Conservation (phyloP, 2,797 vertebrate genomes). For the Acanthis flammea region DNA sequence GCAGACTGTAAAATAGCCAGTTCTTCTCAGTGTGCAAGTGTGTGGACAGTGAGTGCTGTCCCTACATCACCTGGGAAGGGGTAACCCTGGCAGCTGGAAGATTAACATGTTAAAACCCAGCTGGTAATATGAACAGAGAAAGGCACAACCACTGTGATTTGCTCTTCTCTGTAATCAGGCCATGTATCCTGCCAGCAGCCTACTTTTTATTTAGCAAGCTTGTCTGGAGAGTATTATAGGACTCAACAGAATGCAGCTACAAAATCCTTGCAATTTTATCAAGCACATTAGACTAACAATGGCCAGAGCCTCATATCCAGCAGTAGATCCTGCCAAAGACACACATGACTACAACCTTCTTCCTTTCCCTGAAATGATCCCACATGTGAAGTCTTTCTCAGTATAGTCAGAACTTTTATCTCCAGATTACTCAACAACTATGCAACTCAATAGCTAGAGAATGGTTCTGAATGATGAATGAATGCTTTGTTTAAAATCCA, state of each 20-base stretch:
- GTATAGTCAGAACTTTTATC: not conserved
- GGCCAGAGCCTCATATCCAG: not conserved
- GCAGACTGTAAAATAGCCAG: not conserved
- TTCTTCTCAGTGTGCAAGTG: not conserved
- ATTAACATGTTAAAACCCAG: not conserved
- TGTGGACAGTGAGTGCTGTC: not conserved
- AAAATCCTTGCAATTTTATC: slow-evolving; percentile 27
- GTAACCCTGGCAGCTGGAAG: not conserved
- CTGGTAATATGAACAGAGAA: not conserved
- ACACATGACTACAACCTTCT: not conserved
- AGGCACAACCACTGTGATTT: not conserved
- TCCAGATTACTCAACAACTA: not conserved
- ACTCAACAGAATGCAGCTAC: not conserved
- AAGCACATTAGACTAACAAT: not conserved
- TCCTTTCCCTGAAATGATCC: not conserved
- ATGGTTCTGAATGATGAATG: slow-evolving; percentile 4
- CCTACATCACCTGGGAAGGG: not conserved
- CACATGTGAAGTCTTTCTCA: not conserved
- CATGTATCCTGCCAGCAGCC: not conserved
- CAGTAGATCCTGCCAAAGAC: not conserved
- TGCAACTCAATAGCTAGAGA: not conserved
- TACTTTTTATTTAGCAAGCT: slow-evolving; percentile 4
- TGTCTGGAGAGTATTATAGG: not conserved
- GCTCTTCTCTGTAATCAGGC: not conserved
- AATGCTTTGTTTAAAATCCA: slow-evolving; percentile 5